Evolutionary conservation across 30 jellyfish, hydroid and myxozoan species (phyloP), one percentile per base, ranked within the genome.

Genomic region (Hydra vulgaris): DNA sequence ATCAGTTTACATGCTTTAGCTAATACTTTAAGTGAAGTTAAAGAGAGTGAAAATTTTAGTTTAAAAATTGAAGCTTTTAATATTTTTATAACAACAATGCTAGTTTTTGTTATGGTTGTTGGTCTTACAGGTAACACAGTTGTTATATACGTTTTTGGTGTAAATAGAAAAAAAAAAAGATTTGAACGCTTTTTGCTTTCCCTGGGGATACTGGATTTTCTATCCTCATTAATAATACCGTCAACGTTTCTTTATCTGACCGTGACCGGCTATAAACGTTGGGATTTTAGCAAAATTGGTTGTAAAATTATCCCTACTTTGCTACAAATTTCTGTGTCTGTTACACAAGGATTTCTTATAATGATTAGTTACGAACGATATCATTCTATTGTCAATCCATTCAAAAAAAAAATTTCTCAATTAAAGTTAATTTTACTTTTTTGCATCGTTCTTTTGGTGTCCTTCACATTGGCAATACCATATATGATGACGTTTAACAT

Each of bases 241-340:
- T 23, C 83, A n/a, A 24, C 88, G 15, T 88, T 88, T 56, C 76
- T 81, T 19, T 88, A 88, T 71, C 85, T 81, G 18, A 88, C 96
- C 1, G 54, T 74, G 16, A 88, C 94, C 15, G 56, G 70, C 23
- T 88, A 66, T 86, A 83, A 69, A 55, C 81, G 85, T 18, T 88
- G 96, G 96, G 84, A 26, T 23, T 83, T 88, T 56, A 94, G 96
- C 22, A 24, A 53, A 70, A 66, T 83, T 71, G 96, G 96, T 0
- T 88, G 96, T 54, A 83, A 83, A 52, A 52, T 88, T 16, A 74
- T 88, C 7, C 85, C 91, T 54, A 77, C 96, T 21, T 78, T 83
- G 25, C 77, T 88, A 52, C 87, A 89, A 12, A 78, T 88, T 22
- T 82, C 73, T 55, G 84, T 82, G 26, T 82, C 94, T 4, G 55